These are phyloP conservation scores for Lamellibrachia satsuma DNA, from an alignment of 2,888 invertebrate genomes.

Conservation along the genomic window DNA sequence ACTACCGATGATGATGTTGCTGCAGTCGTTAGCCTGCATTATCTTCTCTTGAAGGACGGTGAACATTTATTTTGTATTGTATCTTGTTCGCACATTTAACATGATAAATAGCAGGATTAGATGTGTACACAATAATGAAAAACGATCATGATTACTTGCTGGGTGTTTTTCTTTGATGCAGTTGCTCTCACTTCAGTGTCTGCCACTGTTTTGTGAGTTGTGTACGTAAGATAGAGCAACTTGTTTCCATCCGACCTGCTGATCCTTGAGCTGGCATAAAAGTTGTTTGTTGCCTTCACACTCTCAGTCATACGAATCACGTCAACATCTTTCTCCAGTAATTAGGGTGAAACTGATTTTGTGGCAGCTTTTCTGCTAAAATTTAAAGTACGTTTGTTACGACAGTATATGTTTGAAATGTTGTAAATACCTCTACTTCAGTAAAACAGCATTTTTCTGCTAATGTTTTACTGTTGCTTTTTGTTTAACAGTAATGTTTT, in stretches of 20 bases:
- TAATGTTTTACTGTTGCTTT: conserved; percentile 17
- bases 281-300: background rate
- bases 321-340: conserved; percentile 8
- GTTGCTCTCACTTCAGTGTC: conserved; percentile 1
- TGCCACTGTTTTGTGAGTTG: background rate
- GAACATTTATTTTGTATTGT: conserved; percentile 6
- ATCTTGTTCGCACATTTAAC: background rate
- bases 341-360: conserved; percentile 13
- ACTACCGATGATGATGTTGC: background rate
- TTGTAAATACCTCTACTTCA: conserved; percentile 13
- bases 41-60: background rate
- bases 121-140: conserved; percentile 1
- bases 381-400: background rate
- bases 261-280: background rate
- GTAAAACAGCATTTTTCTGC: background rate
- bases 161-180: conserved; percentile 12
- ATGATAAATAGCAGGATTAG: background rate
- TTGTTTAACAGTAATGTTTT: conserved; percentile 10
- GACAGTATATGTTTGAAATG: background rate
- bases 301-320: conserved; percentile 6
- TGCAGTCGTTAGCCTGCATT: conserved; percentile 13
- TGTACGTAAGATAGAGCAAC: background rate
- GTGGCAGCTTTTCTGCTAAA: background rate
- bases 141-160: background rate
- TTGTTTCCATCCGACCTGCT: background rate